These are phyloP conservation scores for Phrynosoma blainvillii DNA, from an alignment of 2,113 vertebrate species.

Conservation along the genomic window DNA sequence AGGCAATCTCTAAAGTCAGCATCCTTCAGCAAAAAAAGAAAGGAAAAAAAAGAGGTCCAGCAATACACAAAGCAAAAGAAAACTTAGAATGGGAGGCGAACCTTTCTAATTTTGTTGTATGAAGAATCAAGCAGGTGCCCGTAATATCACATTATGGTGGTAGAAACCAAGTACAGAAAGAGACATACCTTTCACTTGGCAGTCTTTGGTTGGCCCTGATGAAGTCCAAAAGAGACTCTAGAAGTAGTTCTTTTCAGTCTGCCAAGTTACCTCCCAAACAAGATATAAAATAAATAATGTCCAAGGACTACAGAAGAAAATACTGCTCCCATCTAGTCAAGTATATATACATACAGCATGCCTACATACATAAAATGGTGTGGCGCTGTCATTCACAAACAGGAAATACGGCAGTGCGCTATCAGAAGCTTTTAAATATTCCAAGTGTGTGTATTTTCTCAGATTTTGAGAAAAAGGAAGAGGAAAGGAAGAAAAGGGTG, in stretches of 20 bases:
- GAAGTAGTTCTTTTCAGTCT: slow-evolving; percentile 73
- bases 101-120: slow-evolving; percentile 70
- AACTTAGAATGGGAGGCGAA: slow-evolving; percentile 57
- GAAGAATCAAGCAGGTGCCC: slow-evolving; percentile 67
- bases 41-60: background rate
- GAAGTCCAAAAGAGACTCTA: slow-evolving; percentile 67
- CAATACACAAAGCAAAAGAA: background rate
- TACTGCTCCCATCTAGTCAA: slow-evolving; percentile 84
- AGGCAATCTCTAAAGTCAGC: slow-evolving; percentile 59
- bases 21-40: slow-evolving; percentile 67
- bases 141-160: slow-evolving; percentile 54
- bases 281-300: slow-evolving; percentile 89
- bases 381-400: slow-evolving; percentile 83
- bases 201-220: slow-evolving; percentile 70
- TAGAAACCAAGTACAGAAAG: slow-evolving; percentile 62
- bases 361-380: slow-evolving; percentile 82
- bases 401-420: slow-evolving; percentile 82
- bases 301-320: slow-evolving; percentile 84
- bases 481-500: background rate
- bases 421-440: slow-evolving; percentile 78
- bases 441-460: slow-evolving; percentile 72
- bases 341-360: slow-evolving; percentile 88
- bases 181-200: slow-evolving; percentile 62
- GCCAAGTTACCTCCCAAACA: slow-evolving; percentile 75
- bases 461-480: slow-evolving; percentile 72